phyloP scores from a whole-genome alignment of 2,113 vertebrate genomes.

The Odontesthes bonariensis region DNA sequence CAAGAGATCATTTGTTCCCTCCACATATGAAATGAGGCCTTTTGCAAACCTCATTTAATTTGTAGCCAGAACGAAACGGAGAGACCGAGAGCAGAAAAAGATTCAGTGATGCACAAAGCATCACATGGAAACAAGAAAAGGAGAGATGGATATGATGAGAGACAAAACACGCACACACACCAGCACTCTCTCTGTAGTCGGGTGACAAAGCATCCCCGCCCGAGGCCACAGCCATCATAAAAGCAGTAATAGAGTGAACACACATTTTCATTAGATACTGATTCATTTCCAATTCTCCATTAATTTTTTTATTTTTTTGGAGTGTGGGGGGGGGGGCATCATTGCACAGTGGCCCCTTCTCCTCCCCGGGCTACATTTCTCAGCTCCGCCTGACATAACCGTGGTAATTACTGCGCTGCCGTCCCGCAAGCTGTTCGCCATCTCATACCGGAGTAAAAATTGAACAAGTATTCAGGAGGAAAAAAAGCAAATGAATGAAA shows the following conservation, averaged over 20 bases:
- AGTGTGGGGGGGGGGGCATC: constrained; percentile 55
- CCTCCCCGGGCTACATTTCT: constrained; percentile 74
- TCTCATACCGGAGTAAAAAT: constrained; percentile 69
- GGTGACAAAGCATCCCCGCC: constrained; percentile 66
- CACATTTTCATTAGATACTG: constrained; percentile 84
- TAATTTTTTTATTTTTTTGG: constrained; percentile 63
- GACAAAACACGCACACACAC: constrained; percentile 50
- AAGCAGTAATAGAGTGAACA: constrained; percentile 80
- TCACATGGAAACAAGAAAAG: constrained; percentile 33
- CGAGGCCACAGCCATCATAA: constrained; percentile 74
- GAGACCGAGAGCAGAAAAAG: constrained; percentile 9
- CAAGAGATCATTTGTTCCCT: constrained; percentile 41
- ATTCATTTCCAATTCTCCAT: constrained; percentile 84
- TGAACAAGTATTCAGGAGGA: constrained; percentile 60
- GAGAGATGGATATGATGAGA: constrained; percentile 52
- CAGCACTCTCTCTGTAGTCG: constrained; percentile 53
- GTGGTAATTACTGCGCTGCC: constrained; percentile 80
- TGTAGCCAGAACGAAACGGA: constrained; percentile 21
- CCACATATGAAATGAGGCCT: constrained; percentile 31
- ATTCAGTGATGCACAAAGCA: constrained; percentile 38
- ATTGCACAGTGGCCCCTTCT: constrained; percentile 71
- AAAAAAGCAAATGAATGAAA: constrained; percentile 41
- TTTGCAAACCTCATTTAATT: constrained; percentile 38
- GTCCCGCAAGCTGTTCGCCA: constrained; percentile 78
- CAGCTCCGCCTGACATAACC: constrained; percentile 80